These are phyloP conservation scores for Perizoma flavofasciatum DNA, from an alignment of 2,888 invertebrate species.

Conservation along the genomic window DNA sequence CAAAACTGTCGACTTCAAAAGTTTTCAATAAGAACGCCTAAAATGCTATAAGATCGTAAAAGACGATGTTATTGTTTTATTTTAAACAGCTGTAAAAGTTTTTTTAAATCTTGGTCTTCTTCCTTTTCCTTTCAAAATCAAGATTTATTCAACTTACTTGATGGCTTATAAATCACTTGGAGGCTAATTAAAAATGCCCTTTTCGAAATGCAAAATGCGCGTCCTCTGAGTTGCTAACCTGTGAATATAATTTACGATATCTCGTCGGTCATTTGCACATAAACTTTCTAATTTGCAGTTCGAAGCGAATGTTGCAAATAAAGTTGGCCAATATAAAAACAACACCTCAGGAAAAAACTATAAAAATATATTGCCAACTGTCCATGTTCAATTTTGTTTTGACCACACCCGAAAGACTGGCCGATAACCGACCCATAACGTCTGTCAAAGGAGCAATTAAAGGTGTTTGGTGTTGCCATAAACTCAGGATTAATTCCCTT, in stretches of 20 bases:
- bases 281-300: constrained; percentile 80
- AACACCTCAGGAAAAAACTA: constrained; percentile 70
- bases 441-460: constrained; percentile 83
- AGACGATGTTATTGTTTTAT: constrained; percentile 18
- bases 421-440: constrained; percentile 68
- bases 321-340: constrained; percentile 72
- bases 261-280: constrained; percentile 66
- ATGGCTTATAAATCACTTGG: constrained; percentile 74
- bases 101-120: constrained; percentile 38
- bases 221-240: constrained; percentile 62
- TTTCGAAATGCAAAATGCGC: constrained; percentile 52
- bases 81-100: constrained; percentile 29
- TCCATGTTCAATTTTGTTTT: constrained; percentile 69
- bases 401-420: constrained; percentile 73
- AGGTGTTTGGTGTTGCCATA: constrained; percentile 73
- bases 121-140: constrained; percentile 48
- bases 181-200: constrained; percentile 75
- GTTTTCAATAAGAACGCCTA: constrained; percentile 14
- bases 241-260: constrained; percentile 78
- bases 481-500: constrained; percentile 68
- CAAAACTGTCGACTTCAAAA: constrained; percentile 31
- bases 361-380: constrained; percentile 75
- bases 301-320: constrained; percentile 65
- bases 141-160: constrained; percentile 64
- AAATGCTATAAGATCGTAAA: constrained; percentile 12